Conservation (phyloP, 2,888 invertebrate genomes). For the Drosophila quinaria region DNA sequence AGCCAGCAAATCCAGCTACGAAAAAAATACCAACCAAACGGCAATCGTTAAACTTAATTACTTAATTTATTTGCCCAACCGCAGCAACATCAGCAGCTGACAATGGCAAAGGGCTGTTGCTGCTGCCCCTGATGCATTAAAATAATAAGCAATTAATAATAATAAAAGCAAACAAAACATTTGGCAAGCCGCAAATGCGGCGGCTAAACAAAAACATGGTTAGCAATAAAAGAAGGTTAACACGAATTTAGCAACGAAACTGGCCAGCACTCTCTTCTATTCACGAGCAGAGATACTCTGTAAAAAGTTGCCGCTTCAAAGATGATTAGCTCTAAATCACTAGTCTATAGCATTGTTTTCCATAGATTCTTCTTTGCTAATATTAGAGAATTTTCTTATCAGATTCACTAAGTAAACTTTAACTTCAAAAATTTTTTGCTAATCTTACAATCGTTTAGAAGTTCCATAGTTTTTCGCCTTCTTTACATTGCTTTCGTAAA, state of each 20-base stretch:
- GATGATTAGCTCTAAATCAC: not conserved
- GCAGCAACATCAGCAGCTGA: slow-evolving; percentile 60
- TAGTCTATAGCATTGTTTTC: not conserved
- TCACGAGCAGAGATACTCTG: slow-evolving; percentile 7
- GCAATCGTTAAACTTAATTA: slow-evolving; percentile 66
- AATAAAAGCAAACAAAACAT: slow-evolving; percentile 62
- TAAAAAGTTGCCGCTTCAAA: not conserved
- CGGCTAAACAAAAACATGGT: slow-evolving; percentile 44
- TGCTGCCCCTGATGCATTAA: slow-evolving; percentile 41
- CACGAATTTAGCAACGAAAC: slow-evolving; percentile 19
- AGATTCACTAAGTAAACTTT: too few relatives aligned
- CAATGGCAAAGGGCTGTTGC: slow-evolving; percentile 41
- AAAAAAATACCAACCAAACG: slow-evolving; percentile 31
- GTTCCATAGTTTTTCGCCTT: not conserved
- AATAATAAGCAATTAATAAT: slow-evolving; percentile 68
- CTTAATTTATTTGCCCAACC: slow-evolving; percentile 65
- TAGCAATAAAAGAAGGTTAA: slow-evolving; percentile 4
- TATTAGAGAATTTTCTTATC: not conserved
- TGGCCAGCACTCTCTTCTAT: not conserved
- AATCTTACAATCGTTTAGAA: not conserved
- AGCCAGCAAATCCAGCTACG: slow-evolving; percentile 24
- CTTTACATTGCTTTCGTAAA: not conserved
- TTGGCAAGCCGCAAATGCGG: slow-evolving; percentile 48
- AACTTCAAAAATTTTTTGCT: not conserved
- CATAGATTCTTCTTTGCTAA: not conserved